phyloP scores from a whole-genome alignment of 92 coral and sea anemone species.

The Epizoanthus stellaris region DNA sequence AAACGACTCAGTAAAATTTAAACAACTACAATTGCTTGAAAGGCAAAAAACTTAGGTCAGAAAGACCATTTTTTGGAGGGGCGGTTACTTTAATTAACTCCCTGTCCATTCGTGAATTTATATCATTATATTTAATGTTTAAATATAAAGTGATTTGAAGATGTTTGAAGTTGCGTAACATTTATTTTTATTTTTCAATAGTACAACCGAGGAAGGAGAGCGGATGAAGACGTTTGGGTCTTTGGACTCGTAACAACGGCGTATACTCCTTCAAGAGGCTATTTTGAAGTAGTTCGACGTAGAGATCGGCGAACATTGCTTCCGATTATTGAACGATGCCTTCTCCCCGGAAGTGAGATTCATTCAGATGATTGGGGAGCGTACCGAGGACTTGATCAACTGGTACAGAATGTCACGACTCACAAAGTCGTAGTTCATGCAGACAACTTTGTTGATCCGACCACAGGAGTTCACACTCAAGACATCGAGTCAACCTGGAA shows the following conservation, averaged over 20 bases:
- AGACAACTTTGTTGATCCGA: background rate
- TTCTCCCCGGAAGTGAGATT: background rate
- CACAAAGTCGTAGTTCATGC: conserved; percentile 1
- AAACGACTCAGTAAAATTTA: too few relatives aligned
- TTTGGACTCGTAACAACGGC: background rate
- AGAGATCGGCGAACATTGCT: background rate
- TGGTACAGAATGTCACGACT: background rate
- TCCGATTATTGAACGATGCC: background rate
- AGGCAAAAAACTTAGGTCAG: too few relatives aligned
- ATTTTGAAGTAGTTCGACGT: background rate
- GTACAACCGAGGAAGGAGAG: background rate
- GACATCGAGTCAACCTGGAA: background rate
- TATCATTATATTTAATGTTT: too few relatives aligned
- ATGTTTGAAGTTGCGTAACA: too few relatives aligned
- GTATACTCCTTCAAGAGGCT: background rate
- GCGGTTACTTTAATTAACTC: background rate
- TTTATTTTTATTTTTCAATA: background rate
- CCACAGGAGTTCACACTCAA: background rate
- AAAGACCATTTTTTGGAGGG: too few relatives aligned
- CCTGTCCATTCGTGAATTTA: background rate
- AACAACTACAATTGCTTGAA: too few relatives aligned
- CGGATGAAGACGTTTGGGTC: background rate
- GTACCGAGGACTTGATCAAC: background rate
- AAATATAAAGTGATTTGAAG: too few relatives aligned
- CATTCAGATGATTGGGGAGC: background rate